Evolutionary conservation across 23 tunicate species (phyloP), one percentile per base, ranked within the genome.

Genomic region (Phallusia fumigata): DNA sequence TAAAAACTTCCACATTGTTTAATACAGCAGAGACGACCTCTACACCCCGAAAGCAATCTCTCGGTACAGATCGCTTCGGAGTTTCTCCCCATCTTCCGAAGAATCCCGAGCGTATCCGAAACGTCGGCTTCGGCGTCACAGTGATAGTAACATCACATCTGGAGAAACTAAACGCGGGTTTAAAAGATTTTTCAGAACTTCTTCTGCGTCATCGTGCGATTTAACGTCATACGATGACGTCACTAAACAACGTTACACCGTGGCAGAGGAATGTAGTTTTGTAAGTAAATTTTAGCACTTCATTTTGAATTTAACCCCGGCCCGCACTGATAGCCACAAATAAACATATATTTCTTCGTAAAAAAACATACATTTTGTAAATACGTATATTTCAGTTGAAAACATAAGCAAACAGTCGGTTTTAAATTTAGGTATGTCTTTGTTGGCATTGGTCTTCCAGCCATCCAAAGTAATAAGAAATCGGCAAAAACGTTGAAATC

Each of bases 231-330:
- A 58, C 28, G 69, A 58, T 58, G 69, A 58, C 69, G 69, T 58
- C 69, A 58, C 69, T 6, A 21, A 22, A 24, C 69, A 30, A 74
- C 77, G 45, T 19, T 74, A 74, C 16, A 35, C 77, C 45, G 77
- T 74, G 45, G 77, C 77, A 30, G 13, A 74, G 16, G 77, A 74
- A 74, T 74, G 34, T 74, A 33, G 45, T 30, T 33, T 74, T 30
- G 77, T 74, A 31, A 74, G 77, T 40, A 40, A 40, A n/a, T n/a
- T n/a, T n/a, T n/a, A n/a, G n/a, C n/a, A n/a, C n/a, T n/a, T n/a
- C n/a, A n/a, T n/a, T n/a, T n/a, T n/a, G n/a, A n/a, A n/a, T n/a
- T n/a, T n/a, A n/a, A n/a, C n/a, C n/a, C n/a, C n/a, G n/a, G n/a
- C n/a, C n/a, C n/a, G n/a, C n/a, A n/a, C n/a, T n/a, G n/a, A n/a